phyloP scores from a whole-genome alignment of 2,113 vertebrate species.

The Brachyistius frenatus region DNA sequence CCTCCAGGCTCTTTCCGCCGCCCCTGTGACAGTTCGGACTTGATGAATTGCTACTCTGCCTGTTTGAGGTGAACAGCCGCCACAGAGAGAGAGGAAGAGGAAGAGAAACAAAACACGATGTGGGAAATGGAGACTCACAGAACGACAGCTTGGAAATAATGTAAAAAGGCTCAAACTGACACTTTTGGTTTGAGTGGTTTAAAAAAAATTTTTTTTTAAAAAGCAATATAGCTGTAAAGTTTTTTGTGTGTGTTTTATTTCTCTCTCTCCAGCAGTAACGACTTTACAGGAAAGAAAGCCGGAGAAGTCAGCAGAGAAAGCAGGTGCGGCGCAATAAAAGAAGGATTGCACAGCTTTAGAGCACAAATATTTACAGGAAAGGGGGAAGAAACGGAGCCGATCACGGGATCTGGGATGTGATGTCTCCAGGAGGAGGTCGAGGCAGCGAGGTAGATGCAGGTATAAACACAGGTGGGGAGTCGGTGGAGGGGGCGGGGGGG shows the following conservation, averaged over 20 bases:
- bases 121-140: conserved; percentile 57
- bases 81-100: conserved; percentile 61
- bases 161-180: conserved; percentile 10
- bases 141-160: conserved; percentile 35
- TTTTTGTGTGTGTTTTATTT: background rate
- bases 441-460: too few relatives aligned
- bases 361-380: conserved; percentile 49
- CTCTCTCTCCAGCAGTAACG: too few relatives aligned
- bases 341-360: conserved; percentile 34
- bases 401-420: conserved; percentile 1
- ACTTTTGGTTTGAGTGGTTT: conserved; percentile 5
- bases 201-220: conserved; percentile 27
- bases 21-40: conserved; percentile 91
- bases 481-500: conserved; percentile 38
- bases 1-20: conserved; percentile 90
- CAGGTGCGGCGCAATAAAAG: conserved; percentile 49
- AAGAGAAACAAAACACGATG: conserved; percentile 60
- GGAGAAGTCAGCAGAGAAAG: conserved; percentile 45
- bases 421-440: too few relatives aligned
- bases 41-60: conserved; percentile 92
- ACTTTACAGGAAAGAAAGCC: conserved; percentile 35
- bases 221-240: conserved; percentile 12
- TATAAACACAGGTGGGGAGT: too few relatives aligned
- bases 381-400: background rate
- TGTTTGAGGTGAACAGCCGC: conserved; percentile 84